Conservation (phyloP, 2,797 vertebrate species). For the Arnoldichthys spilopterus region DNA sequence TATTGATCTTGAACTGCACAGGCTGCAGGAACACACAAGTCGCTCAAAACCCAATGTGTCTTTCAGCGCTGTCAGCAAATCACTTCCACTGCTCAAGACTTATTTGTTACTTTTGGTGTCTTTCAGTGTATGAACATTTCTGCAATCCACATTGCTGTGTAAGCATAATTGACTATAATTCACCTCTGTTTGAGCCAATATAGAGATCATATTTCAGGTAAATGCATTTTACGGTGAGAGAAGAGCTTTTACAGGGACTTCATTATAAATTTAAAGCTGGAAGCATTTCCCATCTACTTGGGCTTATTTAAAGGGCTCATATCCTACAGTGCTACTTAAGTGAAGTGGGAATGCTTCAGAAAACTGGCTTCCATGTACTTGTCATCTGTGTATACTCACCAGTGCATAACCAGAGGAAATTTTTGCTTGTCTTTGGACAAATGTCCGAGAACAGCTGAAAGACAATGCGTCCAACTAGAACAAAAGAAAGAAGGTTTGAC, state of each 20-base stretch:
- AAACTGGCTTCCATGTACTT: background rate
- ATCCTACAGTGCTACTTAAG: background rate
- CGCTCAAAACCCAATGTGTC: background rate
- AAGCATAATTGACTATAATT: no score
- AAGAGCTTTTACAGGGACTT: background rate
- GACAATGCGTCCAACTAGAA: constrained; percentile 94
- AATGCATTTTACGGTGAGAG: background rate
- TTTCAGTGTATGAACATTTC: background rate
- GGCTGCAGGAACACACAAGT: background rate
- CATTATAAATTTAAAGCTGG: background rate
- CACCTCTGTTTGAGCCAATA: background rate
- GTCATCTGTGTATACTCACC: constrained; percentile 75
- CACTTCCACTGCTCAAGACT: background rate
- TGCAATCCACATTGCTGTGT: background rate
- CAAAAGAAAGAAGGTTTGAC: background rate
- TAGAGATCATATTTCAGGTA: background rate
- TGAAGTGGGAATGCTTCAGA: background rate
- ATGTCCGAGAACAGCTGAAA: constrained; percentile 97
- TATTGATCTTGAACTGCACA: constrained; percentile 13
- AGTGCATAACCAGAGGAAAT: constrained; percentile 96
- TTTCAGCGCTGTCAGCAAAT: constrained; percentile 8
- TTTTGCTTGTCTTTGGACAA: constrained; percentile 98
- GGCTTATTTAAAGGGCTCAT: background rate
- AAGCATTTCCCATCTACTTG: background rate
- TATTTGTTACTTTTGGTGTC: constrained; percentile 6